Base-by-base conservation (phyloP, 2,113 vertebrate species). In the Plectropomus leopardus region DNA sequence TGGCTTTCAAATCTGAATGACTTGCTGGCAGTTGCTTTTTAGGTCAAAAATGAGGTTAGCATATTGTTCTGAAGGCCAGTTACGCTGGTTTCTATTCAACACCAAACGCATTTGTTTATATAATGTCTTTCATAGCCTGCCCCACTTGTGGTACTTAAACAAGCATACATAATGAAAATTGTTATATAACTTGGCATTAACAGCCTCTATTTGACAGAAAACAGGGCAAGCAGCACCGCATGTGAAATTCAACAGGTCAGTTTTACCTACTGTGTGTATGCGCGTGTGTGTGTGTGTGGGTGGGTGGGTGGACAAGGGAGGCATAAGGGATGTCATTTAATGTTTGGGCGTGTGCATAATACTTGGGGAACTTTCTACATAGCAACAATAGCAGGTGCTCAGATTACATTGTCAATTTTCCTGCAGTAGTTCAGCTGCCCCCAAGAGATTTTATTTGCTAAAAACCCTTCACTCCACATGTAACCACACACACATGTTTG, bases 141-240 rank as follows among this genome's bases (percentile, higher is more conserved):
- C 50, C 34, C 61, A 61, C 78, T 70, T 87, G 63, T 15, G 7
- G 32, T 1, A 28, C 65, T 86, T 47, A 73, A 80, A 64, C 58
- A 8, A 78, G 57, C 54, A 45, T 72, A 45, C 64, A 82, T 83
- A 86, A 85, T 84, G 19, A 55, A 72, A 85, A 63, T 16, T 10
- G 69, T 91, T 92, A 83, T 85, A 68, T 83, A 89, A 92, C 58
- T 40, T 4, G 40, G 17, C 40, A 57, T 61, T 67, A 82, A 57
- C 60, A 45, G 60, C 19, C 1, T 72, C 14, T 67, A 10, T 76
- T 40, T 47, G 54, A 40, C 47, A 48, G 54, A 83, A 63, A 82
- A 86, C 19, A 55, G 73, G 84, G 80, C 70, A 58, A 80, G 48
- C 74, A 51, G 32, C 67, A 32, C 40, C 15, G n/a, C 50, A 63